phyloP scores from a whole-genome alignment of 2,113 vertebrate species.

The Poeciliopsis retropinna region DNA sequence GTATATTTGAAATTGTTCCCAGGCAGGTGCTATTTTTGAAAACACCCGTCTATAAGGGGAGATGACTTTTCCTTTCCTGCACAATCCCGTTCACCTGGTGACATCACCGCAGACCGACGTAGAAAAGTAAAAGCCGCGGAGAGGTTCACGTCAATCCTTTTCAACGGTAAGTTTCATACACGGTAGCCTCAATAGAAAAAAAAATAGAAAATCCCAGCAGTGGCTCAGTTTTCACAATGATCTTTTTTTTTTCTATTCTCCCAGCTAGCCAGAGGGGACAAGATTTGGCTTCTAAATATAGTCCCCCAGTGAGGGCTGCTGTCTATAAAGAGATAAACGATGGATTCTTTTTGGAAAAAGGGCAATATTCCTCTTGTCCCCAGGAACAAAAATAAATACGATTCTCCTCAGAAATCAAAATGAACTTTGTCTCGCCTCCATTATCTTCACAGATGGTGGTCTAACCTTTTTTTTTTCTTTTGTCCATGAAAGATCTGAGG shows the following conservation, averaged over 20 bases:
- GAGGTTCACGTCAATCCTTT: constrained; percentile 31
- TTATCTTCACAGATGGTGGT: constrained; percentile 54
- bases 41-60: constrained; percentile 45
- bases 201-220: constrained; percentile 63
- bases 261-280: constrained; percentile 42
- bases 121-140: constrained; percentile 56
- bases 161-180: constrained; percentile 41
- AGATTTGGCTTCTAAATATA: constrained; percentile 62
- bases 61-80: constrained; percentile 27
- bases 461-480: constrained; percentile 56
- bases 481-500: constrained; percentile 44
- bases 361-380: constrained; percentile 68
- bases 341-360: constrained; percentile 55
- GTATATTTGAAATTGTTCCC: constrained; percentile 58
- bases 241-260: constrained; percentile 62
- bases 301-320: constrained; percentile 46
- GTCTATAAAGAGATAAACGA: constrained; percentile 55
- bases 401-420: constrained; percentile 55
- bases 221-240: constrained; percentile 59
- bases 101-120: constrained; percentile 47
- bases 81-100: constrained; percentile 41
- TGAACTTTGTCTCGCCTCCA: constrained; percentile 60
- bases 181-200: constrained; percentile 50
- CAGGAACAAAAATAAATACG: constrained; percentile 30
- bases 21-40: constrained; percentile 43